phyloP scores from a whole-genome alignment of 2,113 vertebrate genomes.

The Ranitomeya imitator region DNA sequence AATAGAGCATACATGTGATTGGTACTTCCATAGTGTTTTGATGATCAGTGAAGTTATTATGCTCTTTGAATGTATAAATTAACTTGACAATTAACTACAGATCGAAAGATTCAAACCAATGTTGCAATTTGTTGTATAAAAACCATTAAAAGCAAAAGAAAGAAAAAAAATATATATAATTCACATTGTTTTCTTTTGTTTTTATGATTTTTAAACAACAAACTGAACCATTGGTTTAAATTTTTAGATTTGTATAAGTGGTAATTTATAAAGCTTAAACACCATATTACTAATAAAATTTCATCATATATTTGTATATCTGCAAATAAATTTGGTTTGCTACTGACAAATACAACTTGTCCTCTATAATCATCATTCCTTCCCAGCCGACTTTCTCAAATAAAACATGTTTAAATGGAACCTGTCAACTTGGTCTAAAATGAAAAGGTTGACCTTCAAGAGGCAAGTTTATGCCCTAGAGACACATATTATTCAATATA shows the following conservation, averaged over 20 bases:
- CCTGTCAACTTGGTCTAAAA: constrained; percentile 56
- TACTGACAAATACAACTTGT: constrained; percentile 38
- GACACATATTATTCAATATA: constrained; percentile 58
- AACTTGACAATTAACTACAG: too few species aligned
- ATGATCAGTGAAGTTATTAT: too few species aligned
- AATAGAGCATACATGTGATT: too few species aligned
- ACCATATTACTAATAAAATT: background rate
- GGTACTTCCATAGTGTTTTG: too few species aligned
- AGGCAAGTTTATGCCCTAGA: constrained; percentile 54
- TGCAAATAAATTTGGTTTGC: constrained; percentile 16
- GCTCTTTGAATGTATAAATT: too few species aligned
- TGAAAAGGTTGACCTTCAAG: constrained; percentile 56
- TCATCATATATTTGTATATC: background rate
- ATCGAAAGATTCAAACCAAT: too few species aligned
- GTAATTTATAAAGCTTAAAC: background rate
- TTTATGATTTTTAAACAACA: too few species aligned
- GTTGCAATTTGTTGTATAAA: too few species aligned
- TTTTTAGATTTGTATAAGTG: background rate
- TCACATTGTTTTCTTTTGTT: too few species aligned
- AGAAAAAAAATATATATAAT: too few species aligned
- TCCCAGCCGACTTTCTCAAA: constrained; percentile 36
- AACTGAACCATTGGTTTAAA: too few species aligned
- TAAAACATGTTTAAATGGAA: constrained; percentile 56
- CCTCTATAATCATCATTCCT: constrained; percentile 31
- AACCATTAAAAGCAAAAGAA: too few species aligned